Percentiles rank a stretch among this genome's conserved stretches.
Evolutionary conservation across 2,113 vertebrate species (phyloP).

Genomic region (Lophotis ruficrista): DNA sequence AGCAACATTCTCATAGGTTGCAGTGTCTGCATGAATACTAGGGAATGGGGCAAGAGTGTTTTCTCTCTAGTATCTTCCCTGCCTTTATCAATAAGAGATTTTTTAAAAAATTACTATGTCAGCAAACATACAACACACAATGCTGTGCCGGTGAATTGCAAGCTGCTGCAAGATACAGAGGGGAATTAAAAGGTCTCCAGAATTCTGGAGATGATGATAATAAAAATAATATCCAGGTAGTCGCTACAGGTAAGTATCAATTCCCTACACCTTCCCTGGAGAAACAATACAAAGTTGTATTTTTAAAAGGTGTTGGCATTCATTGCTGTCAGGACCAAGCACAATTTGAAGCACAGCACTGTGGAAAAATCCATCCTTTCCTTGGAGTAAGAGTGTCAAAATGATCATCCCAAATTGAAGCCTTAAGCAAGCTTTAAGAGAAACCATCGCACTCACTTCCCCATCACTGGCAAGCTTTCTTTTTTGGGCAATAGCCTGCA

Average conservation of each 20-base stretch:
- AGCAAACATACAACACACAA: background rate
- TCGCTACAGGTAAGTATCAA: background rate
- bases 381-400: background rate
- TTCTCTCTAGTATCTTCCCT: background rate
- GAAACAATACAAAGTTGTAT: background rate
- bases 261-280: background rate
- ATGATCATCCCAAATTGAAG: background rate
- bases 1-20: background rate
- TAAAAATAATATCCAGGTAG: slow-evolving; percentile 37
- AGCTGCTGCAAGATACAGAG: background rate
- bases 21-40: background rate
- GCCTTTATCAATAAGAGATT: slow-evolving; percentile 23
- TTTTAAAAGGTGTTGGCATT: slow-evolving; percentile 1
- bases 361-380: background rate
- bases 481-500: background rate
- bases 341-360: background rate
- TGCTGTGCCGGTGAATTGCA: background rate
- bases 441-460: rapidly evolving
- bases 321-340: background rate
- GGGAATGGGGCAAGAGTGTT: background rate
- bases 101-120: background rate
- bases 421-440: background rate
- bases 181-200: slow-evolving; percentile 49
- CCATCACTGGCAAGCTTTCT: background rate
- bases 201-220: slow-evolving; percentile 17